Evolutionary conservation across 2,888 invertebrate genomes (phyloP), one percentile per base, ranked within the genome.

Genomic region (Drosophila aldrichi): DNA sequence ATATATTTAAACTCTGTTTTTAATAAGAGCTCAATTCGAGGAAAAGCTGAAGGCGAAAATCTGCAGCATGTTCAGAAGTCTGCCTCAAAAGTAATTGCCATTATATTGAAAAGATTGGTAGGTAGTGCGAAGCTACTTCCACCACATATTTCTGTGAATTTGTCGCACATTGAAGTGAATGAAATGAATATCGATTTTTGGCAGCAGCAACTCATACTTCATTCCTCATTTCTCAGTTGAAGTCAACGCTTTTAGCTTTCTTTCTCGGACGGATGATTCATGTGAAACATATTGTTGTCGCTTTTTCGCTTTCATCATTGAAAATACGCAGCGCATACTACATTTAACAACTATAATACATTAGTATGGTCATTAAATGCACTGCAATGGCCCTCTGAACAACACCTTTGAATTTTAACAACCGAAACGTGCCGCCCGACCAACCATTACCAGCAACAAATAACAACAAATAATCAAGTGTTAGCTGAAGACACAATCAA

Each of bases 391-490:
- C 9, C 25, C 18, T 20, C 20, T 49, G 22, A 52, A 54, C 25
- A 49, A 46, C 49, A 74, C 65, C 63, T 62, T 69, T 40, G 12
- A 38, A 58, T 57, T 58, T 51, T 52, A 55, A 69, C 52, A 70
- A 60, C 64, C 55, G 22, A 55, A 62, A 66, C 55, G 56, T 70
- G 46, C 46, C 54, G 29, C 25, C 61, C 32, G 48, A 38, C 58
- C 36, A 25, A 25, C n/a, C n/a, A n/a, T 46, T 32, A 20, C 32
- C 36, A 48, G 36, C 8, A 29, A 55, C 52, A 52, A 62, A 43
- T 48, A 61, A 63, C 41, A 48, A 18, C 43, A 70, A 18, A 65
- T 40, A 48, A 38, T 49, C 20, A 65, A 49, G 55, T 32, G 43
- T 36, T 36, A 61, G 71, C 18, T 54, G 46, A 59, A 57, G 62